Conservation (phyloP, 2,113 vertebrate genomes). For the Jaculus jaculus region DNA sequence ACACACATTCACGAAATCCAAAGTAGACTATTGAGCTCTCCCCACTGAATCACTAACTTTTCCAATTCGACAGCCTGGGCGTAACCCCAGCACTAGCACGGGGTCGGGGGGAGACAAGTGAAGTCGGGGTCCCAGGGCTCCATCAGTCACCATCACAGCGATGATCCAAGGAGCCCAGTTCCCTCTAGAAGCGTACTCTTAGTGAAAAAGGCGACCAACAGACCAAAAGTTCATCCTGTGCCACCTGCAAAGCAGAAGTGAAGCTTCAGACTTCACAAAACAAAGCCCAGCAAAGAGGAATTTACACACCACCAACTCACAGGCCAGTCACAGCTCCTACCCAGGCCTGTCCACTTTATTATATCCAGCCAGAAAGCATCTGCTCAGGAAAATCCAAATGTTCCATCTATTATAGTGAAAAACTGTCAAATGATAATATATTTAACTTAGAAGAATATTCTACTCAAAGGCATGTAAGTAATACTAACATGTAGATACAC, state of each 20-base stretch:
- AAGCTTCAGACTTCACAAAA: constrained; percentile 68
- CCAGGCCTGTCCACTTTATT: constrained; percentile 45
- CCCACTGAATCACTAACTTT: background rate
- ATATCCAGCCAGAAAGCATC: constrained; percentile 50
- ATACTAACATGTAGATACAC: background rate
- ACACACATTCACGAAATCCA: background rate
- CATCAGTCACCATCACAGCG: background rate
- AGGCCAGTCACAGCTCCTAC: constrained; percentile 70
- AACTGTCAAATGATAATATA: constrained; percentile 33
- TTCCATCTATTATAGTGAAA: constrained; percentile 68
- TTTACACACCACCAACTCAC: constrained; percentile 61
- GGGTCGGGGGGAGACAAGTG: background rate
- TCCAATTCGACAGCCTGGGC: background rate
- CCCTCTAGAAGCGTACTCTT: constrained; percentile 42
- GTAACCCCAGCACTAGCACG: background rate
- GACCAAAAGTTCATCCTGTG: background rate
- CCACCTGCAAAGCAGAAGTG: constrained; percentile 27
- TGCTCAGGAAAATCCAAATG: constrained; percentile 70
- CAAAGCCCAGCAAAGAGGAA: constrained; percentile 41
- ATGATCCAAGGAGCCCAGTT: background rate
- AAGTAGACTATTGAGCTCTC: background rate
- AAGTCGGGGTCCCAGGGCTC: background rate
- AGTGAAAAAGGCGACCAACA: background rate
- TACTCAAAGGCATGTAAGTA: constrained; percentile 45
- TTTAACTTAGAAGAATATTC: constrained; percentile 65